Conservation (phyloP, 2,113 vertebrate genomes). For the Sebastes schlegelii region DNA sequence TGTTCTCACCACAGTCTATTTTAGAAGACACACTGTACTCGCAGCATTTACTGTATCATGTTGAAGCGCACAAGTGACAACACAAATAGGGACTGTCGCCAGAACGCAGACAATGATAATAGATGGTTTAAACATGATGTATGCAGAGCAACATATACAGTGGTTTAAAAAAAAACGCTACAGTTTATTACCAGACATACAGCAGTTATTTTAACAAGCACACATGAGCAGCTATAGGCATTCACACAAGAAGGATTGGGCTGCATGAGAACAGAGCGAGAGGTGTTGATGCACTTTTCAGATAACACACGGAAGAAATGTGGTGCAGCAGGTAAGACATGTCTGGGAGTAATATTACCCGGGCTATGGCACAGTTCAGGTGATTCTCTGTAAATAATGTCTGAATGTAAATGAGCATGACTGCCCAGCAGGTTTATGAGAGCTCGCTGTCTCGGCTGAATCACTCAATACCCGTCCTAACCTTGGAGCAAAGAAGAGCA, state of each 20-base stretch:
- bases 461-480: slow-evolving; percentile 28
- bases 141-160: slow-evolving; percentile 10
- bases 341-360: slow-evolving; percentile 67
- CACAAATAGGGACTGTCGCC: slow-evolving; percentile 26
- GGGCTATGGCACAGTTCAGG: slow-evolving; percentile 22
- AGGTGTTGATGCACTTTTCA: slow-evolving; percentile 23
- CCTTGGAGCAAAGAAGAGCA: slow-evolving; percentile 35
- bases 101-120: slow-evolving; percentile 28
- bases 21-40: slow-evolving; percentile 23
- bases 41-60: slow-evolving; percentile 19
- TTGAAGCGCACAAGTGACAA: slow-evolving; percentile 2
- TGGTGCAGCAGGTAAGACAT: slow-evolving; percentile 73
- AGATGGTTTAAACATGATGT: slow-evolving; percentile 8
- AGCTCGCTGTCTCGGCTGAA: slow-evolving; percentile 35
- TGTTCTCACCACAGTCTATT: slow-evolving; percentile 30
- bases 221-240: slow-evolving; percentile 18
- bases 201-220: slow-evolving; percentile 34
- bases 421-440: slow-evolving; percentile 52
- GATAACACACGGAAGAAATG: slow-evolving; percentile 69
- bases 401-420: slow-evolving; percentile 59
- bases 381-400: slow-evolving; percentile 36
- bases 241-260: slow-evolving; percentile 14
- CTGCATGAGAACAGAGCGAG: slow-evolving; percentile 8
- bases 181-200: slow-evolving; percentile 9
- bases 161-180: not conserved